These are phyloP conservation scores for Cataglyphis cursor DNA, from an alignment of 2,888 invertebrate genomes.

Conservation along the genomic window DNA sequence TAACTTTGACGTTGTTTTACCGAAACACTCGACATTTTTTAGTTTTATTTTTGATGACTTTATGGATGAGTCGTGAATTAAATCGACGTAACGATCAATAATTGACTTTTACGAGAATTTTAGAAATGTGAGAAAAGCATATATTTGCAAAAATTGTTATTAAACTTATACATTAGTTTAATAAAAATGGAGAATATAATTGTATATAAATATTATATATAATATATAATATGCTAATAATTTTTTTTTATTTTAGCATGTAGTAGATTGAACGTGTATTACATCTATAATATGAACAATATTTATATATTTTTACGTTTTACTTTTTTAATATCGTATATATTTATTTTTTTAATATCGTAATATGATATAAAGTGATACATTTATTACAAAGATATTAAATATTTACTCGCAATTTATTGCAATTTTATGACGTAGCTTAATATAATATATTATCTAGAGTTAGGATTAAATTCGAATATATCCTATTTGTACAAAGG, in stretches of 20 bases:
- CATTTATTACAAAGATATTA: not conserved
- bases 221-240: not conserved
- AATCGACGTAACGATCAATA: not conserved
- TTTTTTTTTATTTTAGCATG: not conserved
- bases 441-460: not conserved
- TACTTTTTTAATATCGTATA: not conserved
- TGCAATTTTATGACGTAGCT: not conserved
- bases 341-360: not conserved
- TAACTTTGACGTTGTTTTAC: conserved; percentile 43
- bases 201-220: not conserved
- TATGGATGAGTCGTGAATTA: conserved; percentile 5
- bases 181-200: not conserved
- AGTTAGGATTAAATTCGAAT: conserved; percentile 1
- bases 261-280: not conserved
- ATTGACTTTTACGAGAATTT: conserved; percentile 36
- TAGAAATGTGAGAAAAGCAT: not conserved
- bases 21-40: conserved; percentile 36
- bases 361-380: not conserved
- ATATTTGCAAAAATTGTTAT: conserved; percentile 3
- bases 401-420: not conserved
- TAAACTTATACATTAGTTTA: conserved; percentile 5
- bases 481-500: not conserved
- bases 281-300: not conserved
- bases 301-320: conserved; percentile 9
- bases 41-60: conserved; percentile 31